These are phyloP conservation scores for Seriola dumerili DNA, from an alignment of 2,113 vertebrate genomes.

Conservation along the genomic window DNA sequence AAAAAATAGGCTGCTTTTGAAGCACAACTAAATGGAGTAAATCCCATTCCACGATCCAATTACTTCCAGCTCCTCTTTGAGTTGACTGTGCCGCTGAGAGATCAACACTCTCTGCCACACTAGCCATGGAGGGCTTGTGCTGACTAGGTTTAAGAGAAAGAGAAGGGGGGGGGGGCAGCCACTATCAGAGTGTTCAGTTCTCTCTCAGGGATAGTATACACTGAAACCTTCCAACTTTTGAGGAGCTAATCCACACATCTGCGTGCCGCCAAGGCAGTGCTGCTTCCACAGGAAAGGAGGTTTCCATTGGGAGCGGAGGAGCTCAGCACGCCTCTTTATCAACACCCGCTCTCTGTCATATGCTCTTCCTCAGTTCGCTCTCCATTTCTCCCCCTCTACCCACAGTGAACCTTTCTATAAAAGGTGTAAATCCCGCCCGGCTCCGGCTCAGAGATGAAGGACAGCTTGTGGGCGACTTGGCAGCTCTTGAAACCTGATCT, in stretches of 20 bases:
- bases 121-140: constrained; percentile 34
- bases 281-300: constrained; percentile 37
- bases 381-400: constrained; percentile 35
- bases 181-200: constrained; percentile 42
- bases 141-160: constrained; percentile 50
- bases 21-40: constrained; percentile 57
- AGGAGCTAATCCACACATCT: constrained; percentile 68
- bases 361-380: constrained; percentile 42
- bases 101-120: constrained; percentile 51
- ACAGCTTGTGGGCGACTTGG: constrained; percentile 51
- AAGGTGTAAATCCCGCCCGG: constrained; percentile 66
- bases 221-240: constrained; percentile 55
- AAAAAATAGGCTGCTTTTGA: constrained; percentile 33
- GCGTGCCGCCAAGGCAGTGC: constrained; percentile 32
- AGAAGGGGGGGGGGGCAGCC: neutral
- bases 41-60: constrained; percentile 63
- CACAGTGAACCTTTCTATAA: constrained; percentile 41
- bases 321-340: constrained; percentile 42
- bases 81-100: constrained; percentile 53
- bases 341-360: constrained; percentile 35
- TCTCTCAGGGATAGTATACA: constrained; percentile 33
- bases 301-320: constrained; percentile 43
- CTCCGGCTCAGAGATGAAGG: constrained; percentile 58
- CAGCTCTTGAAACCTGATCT: constrained; percentile 56
- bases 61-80: constrained; percentile 59